Base-by-base conservation (phyloP, 2,888 invertebrate species). In the Xiphydria camelus region DNA sequence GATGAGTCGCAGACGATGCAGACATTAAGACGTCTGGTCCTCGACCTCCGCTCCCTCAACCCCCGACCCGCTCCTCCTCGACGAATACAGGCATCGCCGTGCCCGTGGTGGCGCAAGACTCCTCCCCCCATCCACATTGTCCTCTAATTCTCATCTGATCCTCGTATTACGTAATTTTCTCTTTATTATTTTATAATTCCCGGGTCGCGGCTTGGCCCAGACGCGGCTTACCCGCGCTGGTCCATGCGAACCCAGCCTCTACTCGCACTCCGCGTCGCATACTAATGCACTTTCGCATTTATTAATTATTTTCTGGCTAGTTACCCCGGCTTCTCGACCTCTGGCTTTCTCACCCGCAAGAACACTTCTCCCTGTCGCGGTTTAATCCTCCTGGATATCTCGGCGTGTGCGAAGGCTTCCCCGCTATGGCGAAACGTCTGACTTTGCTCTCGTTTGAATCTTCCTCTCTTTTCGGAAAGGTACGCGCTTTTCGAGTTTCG, bases 1-100 rank as follows among this genome's bases (percentile, higher is more conserved):
- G 10, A 54, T 48, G 57, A 61, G 36, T 49, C 50, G 57, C 50
- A 58, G 62, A 60, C 63, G 59, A 59, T 63, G 56, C 59, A 62
- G 68, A 66, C 70, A 70, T 73, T 70, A 72, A 72, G 71, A 73
- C 68, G 71, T 71, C 72, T 72, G 69, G 69, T 62, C 63, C 64
- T 71, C 66, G 69, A 70, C 66, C 67, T 69, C 62, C 51, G 51
- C 51, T 58, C n/a, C n/a, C 34, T 43, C 46, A 40, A 41, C 39
- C 39, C 19, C 31, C 17, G 14, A 31, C 6, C 9, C 26, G 10
- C 32, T 21, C 40, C 45, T 42, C 36, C 26, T n/a, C n/a, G n/a
- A n/a, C n/a, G n/a, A n/a, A n/a, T n/a, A n/a, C n/a, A n/a, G n/a
- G n/a, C n/a, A n/a, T n/a, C n/a, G n/a, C n/a, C n/a, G n/a, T n/a